phyloP scores from a whole-genome alignment of 2,113 vertebrate species.

The Siniperca chuatsi region DNA sequence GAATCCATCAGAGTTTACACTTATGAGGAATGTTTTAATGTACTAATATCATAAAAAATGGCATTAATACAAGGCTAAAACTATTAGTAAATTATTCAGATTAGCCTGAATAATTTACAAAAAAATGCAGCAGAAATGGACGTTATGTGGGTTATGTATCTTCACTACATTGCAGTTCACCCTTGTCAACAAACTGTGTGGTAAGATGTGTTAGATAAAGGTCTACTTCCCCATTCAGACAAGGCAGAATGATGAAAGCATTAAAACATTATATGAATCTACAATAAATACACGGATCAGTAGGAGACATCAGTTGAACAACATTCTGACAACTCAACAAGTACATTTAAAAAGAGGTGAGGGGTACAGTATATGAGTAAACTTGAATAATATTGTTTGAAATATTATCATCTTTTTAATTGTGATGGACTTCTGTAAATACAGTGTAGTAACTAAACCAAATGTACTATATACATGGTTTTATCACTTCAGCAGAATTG shows the following conservation, averaged over 20 bases:
- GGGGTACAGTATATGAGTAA: no score
- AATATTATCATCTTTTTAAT: neutral
- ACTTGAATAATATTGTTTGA: neutral
- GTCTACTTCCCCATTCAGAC: conserved; percentile 19
- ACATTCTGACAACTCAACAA: neutral
- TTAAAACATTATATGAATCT: neutral
- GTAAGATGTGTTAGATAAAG: conserved; percentile 22
- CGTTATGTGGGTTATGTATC: neutral
- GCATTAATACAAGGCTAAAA: neutral
- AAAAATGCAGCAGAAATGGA: neutral
- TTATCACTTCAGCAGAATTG: neutral
- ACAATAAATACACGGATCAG: neutral
- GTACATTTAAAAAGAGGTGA: no score
- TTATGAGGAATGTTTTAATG: neutral
- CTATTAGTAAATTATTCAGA: no score
- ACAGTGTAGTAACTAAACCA: neutral
- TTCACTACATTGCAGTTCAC: neutral
- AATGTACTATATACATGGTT: neutral
- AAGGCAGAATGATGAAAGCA: neutral
- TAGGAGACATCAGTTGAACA: neutral
- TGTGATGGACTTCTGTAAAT: neutral
- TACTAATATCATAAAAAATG: neutral
- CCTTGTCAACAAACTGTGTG: neutral
- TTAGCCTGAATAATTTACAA: neutral
- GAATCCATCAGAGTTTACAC: neutral